Conservation (phyloP, 2,888 invertebrate genomes). For the Drosophila anomalipes region DNA sequence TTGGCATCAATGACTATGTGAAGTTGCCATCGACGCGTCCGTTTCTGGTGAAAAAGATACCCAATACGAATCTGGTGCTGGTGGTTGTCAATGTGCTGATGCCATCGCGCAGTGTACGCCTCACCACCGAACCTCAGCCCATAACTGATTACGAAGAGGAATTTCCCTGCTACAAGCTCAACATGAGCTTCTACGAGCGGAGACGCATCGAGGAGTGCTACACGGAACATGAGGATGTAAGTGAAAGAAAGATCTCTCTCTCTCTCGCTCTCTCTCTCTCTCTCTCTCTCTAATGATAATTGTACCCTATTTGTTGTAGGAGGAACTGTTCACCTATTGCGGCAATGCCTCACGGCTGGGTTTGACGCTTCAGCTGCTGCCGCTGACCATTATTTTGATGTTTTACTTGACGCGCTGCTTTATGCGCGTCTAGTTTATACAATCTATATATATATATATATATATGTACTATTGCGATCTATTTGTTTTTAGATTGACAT, state of each 20-base stretch:
- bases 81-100: conserved; percentile 89
- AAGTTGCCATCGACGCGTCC: conserved; percentile 86
- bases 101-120: conserved; percentile 85
- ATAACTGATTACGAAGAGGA: conserved; percentile 86
- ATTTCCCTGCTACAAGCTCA: conserved; percentile 91
- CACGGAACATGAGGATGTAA: conserved; percentile 90
- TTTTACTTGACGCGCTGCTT: conserved; percentile 77
- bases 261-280: neutral
- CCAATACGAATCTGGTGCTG: conserved; percentile 91
- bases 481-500: conserved; percentile 65
- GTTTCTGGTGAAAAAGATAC: conserved; percentile 90
- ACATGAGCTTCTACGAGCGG: conserved; percentile 89
- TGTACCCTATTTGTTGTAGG: conserved; percentile 60
- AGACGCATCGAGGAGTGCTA: conserved; percentile 91
- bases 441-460: conserved; percentile 52
- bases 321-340: conserved; percentile 83
- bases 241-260: conserved; percentile 3
- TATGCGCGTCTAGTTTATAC: conserved; percentile 66
- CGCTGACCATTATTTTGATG: conserved; percentile 73
- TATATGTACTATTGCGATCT: conserved; percentile 59
- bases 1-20: conserved; percentile 85
- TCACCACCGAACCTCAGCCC: conserved; percentile 86
- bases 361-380: conserved; percentile 65
- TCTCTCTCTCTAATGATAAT: neutral
- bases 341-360: conserved; percentile 81